A percentile compares a stretch with the other conserved stretches of the same genome.
phyloP scores from a whole-genome alignment of 2,113 vertebrate genomes.

The Psettodes erumei region DNA sequence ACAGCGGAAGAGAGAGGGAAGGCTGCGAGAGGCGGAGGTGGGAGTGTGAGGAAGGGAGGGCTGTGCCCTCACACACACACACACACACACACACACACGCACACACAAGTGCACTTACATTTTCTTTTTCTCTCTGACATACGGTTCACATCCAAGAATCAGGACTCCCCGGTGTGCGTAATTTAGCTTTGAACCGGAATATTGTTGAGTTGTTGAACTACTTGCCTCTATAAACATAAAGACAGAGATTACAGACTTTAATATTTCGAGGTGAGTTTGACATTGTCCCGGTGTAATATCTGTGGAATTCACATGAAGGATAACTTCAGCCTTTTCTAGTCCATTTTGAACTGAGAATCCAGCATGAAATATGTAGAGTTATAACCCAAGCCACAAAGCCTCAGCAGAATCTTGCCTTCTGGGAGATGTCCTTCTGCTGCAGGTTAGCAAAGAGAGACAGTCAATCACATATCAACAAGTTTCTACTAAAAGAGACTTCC shows the following conservation, averaged over 20 bases:
- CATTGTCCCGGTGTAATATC: too few species aligned
- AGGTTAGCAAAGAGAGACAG: neutral
- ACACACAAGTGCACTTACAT: slow-evolving; percentile 1
- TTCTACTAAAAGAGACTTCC: neutral
- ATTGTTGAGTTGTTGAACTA: neutral
- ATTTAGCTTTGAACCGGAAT: neutral
- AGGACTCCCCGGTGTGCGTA: neutral
- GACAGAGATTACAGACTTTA: too few species aligned
- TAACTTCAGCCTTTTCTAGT: too few species aligned
- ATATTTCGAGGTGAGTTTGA: too few species aligned
- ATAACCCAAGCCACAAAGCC: too few species aligned
- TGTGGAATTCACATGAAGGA: too few species aligned
- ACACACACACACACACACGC: neutral
- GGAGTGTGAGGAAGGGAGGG: slow-evolving; percentile 33
- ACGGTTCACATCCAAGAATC: slow-evolving; percentile 6
- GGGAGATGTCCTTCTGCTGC: neutral
- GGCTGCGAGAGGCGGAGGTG: slow-evolving; percentile 52
- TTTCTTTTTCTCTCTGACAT: slow-evolving; percentile 11
- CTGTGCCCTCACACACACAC: slow-evolving; percentile 17
- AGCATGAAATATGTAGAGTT: too few species aligned
- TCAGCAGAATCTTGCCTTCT: too few species aligned
- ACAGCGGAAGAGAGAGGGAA: slow-evolving; percentile 54
- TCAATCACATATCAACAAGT: neutral
- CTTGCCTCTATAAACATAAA: neutral
- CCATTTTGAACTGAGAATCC: too few species aligned